Evolutionary conservation across 2,888 invertebrate species (phyloP), one percentile per base, ranked within the genome.

Genomic region (Agonopterix alstromeriana): DNA sequence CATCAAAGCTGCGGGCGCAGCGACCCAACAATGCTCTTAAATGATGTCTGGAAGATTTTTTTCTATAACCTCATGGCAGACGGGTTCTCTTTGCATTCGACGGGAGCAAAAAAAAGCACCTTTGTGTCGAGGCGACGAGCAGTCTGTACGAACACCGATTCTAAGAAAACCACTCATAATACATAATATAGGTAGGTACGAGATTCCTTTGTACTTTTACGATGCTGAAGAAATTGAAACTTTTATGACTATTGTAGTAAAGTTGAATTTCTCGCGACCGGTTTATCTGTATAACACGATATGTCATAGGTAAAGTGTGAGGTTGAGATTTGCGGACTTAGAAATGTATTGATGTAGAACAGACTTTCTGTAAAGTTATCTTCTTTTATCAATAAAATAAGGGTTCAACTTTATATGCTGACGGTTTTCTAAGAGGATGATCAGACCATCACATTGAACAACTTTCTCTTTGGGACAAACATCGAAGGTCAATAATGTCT

Each of bases 61-160:
- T 80, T 77, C 70, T 75, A 70, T 63, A 65, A 65, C 65, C 73
- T 73, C 65, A 67, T 66, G 72, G 65, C 64, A 73, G 74, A 72
- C 73, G 73, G 67, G 76, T 78, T 70, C 65, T 70, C 68, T 65
- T 70, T 67, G 70, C 73, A 70, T 74, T 67, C 62, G 58, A 67
- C 53, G 57, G 65, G 65, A 67, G 74, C 70, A 79, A 79, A 84
- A 75, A n/a, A 84, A 84, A 71, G 68, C 63, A 61, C 82, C 70
- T 82, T 86, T 86, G 85, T 86, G 70, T 69, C 59, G 63, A 79
- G 80, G 86, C 87, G 87, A 75, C 87, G 83, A 73, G 85, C 87
- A 71, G 87, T 87, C 87, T 87, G 85, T 73, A 64, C 54, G 57
- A 61, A 72, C 72, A 73, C 66, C 66, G 74, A 62, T 86, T 85